These are phyloP conservation scores for Nemurella pictetii DNA, from an alignment of 2,888 invertebrate species.

Conservation along the genomic window DNA sequence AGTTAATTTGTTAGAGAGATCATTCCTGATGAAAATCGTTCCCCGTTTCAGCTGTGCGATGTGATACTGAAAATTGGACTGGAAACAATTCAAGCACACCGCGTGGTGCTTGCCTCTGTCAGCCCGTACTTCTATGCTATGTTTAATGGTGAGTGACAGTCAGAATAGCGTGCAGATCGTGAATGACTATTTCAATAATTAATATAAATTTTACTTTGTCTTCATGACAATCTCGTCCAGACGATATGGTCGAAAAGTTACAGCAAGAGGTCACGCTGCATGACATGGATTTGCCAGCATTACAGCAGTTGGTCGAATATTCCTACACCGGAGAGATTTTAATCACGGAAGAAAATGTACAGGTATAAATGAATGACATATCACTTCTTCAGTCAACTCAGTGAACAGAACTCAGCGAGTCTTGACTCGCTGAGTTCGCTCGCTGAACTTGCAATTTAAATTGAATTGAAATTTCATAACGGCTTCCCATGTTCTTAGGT, in stretches of 20 bases:
- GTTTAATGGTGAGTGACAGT: conserved; percentile 62
- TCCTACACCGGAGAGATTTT: conserved; percentile 74
- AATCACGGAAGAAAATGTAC: conserved; percentile 70
- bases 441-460: neutral
- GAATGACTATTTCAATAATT: no score
- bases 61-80: conserved; percentile 69
- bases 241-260: conserved; percentile 62
- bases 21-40: conserved; percentile 39
- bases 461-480: neutral
- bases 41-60: conserved; percentile 63
- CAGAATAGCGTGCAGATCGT: neutral
- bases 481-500: conserved; percentile 51
- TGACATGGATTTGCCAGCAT: conserved; percentile 65
- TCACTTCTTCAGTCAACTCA: neutral
- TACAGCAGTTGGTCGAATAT: conserved; percentile 71
- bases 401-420: neutral
- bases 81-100: conserved; percentile 69
- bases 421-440: no score
- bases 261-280: conserved; percentile 60
- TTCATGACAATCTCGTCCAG: conserved; percentile 49
- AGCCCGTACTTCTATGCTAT: conserved; percentile 78
- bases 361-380: conserved; percentile 51
- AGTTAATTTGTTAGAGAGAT: neutral
- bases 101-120: conserved; percentile 72
- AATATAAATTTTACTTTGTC: no score